Conservation (phyloP, 1,140 invertebrate genomes). For the Holotrichia oblita region DNA sequence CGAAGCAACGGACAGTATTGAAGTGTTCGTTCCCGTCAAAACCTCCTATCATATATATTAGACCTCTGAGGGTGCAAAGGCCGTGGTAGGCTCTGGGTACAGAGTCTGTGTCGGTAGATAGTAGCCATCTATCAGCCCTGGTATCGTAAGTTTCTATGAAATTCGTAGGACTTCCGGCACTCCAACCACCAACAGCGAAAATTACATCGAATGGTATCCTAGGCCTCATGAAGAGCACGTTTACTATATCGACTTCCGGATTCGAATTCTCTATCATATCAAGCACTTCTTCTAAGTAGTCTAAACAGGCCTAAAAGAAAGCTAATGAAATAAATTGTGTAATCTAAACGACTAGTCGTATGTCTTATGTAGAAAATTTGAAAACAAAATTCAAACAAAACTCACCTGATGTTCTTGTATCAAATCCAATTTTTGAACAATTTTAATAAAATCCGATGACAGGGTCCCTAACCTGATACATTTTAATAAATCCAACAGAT, state of each 20-base stretch:
- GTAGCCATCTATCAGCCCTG: constrained; percentile 72
- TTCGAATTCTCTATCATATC: constrained; percentile 60
- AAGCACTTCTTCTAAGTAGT: constrained; percentile 51
- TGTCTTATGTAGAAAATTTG: neutral
- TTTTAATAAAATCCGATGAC: constrained; percentile 70
- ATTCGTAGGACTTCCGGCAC: constrained; percentile 78
- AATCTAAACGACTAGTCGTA: too few relatives aligned
- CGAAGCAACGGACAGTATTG: constrained; percentile 74
- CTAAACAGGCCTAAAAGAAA: constrained; percentile 49
- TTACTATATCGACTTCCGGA: constrained; percentile 64
- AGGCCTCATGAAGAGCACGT: constrained; percentile 68
- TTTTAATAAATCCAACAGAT: constrained; percentile 69
- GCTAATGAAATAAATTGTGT: too few relatives aligned
- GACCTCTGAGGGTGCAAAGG: constrained; percentile 70
- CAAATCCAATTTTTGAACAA: constrained; percentile 67
- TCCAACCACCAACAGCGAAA: constrained; percentile 83
- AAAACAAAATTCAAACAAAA: neutral
- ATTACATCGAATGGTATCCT: constrained; percentile 75
- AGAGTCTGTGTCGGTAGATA: constrained; percentile 69
- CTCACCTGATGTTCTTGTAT: constrained; percentile 65
- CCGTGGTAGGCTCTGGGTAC: constrained; percentile 80
- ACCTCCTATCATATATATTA: constrained; percentile 80
- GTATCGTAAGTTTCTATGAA: constrained; percentile 82
- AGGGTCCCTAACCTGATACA: constrained; percentile 75
- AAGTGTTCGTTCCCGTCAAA: constrained; percentile 79